Percentiles rank a stretch among this genome's conserved stretches.
phyloP scores from a whole-genome alignment of 1,140 invertebrate species.

The Scaptomyza pallida region DNA sequence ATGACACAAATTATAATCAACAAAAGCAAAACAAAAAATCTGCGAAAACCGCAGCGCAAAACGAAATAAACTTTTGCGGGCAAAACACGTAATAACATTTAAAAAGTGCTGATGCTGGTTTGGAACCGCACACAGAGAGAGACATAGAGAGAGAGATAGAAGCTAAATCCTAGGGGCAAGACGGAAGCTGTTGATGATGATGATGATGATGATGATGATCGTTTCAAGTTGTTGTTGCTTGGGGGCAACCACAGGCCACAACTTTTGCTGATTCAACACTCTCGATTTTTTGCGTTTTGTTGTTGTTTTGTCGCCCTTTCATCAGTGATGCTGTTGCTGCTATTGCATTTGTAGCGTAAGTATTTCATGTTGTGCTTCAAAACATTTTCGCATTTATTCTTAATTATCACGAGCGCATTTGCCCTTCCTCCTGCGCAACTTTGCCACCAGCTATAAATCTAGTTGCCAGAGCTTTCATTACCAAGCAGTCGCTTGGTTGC shows the following conservation, averaged over 20 bases:
- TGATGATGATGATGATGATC: slow-evolving; percentile 42
- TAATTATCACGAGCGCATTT: slow-evolving; percentile 68
- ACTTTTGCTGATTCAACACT: slow-evolving; percentile 55
- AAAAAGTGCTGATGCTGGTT: slow-evolving; percentile 51
- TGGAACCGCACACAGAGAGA: slow-evolving; percentile 16
- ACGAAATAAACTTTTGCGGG: slow-evolving; percentile 50
- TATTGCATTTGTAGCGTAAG: neutral
- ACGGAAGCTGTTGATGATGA: slow-evolving; percentile 12
- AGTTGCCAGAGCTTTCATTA: slow-evolving; percentile 71
- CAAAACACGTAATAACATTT: slow-evolving; percentile 60
- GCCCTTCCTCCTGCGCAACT: neutral
- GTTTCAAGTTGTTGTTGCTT: slow-evolving; percentile 44
- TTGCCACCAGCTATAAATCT: slow-evolving; percentile 58
- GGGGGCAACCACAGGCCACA: slow-evolving; percentile 16
- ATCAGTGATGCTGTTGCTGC: neutral
- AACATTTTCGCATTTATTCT: slow-evolving; percentile 78
- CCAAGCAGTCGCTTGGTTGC: slow-evolving; percentile 24
- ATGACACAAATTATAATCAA: slow-evolving; percentile 40
- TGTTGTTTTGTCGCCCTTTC: slow-evolving; percentile 12
- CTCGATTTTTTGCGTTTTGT: slow-evolving; percentile 35
- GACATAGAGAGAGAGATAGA: no score
- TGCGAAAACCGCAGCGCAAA: slow-evolving; percentile 15
- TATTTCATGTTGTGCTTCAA: slow-evolving; percentile 56
- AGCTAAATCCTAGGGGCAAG: slow-evolving; percentile 1
- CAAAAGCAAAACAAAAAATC: slow-evolving; percentile 30